Percentiles rank a stretch among this genome's conserved stretches.
Conservation (phyloP, 2,113 vertebrate species). For the Sceloporus undulatus region DNA sequence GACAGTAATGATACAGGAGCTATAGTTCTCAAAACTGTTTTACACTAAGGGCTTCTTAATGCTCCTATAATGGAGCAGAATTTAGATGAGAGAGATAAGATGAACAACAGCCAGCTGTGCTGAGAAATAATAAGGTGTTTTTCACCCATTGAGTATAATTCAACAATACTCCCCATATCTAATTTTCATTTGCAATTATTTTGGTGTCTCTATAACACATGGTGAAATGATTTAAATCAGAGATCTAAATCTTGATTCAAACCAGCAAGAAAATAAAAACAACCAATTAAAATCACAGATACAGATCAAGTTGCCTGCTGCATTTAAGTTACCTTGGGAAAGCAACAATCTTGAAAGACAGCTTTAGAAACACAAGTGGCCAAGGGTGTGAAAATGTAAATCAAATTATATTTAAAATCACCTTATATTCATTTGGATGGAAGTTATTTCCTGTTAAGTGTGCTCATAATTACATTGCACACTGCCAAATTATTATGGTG, state of each 20-base stretch:
- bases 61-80: not conserved
- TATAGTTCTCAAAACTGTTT: slow-evolving; percentile 8
- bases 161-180: not conserved
- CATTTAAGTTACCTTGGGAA: not conserved
- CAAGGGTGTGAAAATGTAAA: not conserved
- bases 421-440: not conserved
- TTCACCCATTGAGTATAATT: not conserved
- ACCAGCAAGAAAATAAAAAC: not conserved
- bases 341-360: not conserved
- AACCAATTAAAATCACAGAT: not conserved
- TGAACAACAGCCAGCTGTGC: not conserved
- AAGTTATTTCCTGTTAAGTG: not conserved
- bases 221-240: slow-evolving; percentile 1
- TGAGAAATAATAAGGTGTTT: slow-evolving; percentile 23
- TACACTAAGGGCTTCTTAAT: slow-evolving; percentile 23
- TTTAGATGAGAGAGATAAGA: rapidly evolving
- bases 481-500: not conserved
- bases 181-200: slow-evolving; percentile 1
- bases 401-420: not conserved
- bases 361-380: not conserved
- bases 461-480: not conserved
- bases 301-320: not conserved
- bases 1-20: slow-evolving; percentile 49
- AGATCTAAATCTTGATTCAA: not conserved
- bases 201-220: not conserved